Conservation (phyloP, 2,113 vertebrate genomes). For the Ondatra zibethicus region DNA sequence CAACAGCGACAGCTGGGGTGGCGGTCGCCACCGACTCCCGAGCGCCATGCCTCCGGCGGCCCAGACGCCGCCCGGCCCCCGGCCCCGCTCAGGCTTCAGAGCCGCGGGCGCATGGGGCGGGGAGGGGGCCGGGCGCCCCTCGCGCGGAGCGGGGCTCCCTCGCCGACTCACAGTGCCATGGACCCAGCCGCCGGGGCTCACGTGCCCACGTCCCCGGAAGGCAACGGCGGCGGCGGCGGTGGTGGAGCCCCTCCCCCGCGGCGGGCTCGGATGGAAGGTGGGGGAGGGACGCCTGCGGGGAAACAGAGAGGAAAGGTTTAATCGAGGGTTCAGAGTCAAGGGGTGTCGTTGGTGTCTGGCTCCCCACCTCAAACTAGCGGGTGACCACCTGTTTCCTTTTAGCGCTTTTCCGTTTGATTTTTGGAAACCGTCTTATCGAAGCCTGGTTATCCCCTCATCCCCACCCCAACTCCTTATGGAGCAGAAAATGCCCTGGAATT, state of each 20-base stretch:
- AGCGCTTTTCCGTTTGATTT: neutral
- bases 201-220: neutral
- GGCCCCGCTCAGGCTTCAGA: constrained; percentile 79
- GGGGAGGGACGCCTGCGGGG: constrained; percentile 70
- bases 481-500: neutral
- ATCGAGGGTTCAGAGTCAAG: neutral
- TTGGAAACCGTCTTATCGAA: neutral
- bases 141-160: constrained; percentile 70
- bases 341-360: neutral
- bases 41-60: constrained; percentile 74
- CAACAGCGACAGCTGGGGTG: constrained; percentile 48
- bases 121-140: constrained; percentile 75
- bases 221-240: neutral
- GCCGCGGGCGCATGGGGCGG: constrained; percentile 77
- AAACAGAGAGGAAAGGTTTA: constrained; percentile 63
- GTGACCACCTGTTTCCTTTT: neutral
- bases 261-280: constrained; percentile 19
- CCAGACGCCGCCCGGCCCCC: constrained; percentile 77
- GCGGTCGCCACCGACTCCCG: constrained; percentile 57
- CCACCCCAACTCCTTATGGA: neutral
- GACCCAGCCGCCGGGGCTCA: constrained; percentile 42
- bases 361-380: neutral
- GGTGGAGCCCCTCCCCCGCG: constrained; percentile 69
- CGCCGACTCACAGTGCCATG: constrained; percentile 76
- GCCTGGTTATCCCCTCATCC: neutral